phyloP scores from a whole-genome alignment of 2,797 vertebrate genomes.

The Lemur catta region DNA sequence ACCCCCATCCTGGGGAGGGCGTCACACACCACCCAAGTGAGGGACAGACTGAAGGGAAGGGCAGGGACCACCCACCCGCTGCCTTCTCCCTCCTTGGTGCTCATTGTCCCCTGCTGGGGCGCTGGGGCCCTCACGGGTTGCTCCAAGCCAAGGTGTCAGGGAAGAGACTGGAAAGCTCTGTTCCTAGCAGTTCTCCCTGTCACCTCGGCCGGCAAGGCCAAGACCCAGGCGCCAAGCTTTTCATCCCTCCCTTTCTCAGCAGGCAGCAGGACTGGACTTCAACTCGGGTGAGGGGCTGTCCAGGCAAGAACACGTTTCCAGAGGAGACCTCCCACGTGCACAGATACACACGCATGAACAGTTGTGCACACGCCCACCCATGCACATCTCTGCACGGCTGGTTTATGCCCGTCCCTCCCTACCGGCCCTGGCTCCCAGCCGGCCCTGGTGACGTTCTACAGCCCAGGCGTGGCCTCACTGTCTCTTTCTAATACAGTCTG shows the following conservation, averaged over 20 bases:
- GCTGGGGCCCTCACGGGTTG: neutral
- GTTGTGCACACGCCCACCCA: fast-evolving
- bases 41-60: neutral
- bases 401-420: neutral
- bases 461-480: neutral
- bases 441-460: fast-evolving
- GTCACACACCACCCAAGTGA: neutral
- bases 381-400: too few relatives aligned
- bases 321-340: too few relatives aligned
- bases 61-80: neutral
- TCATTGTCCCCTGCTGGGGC: neutral
- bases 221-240: neutral
- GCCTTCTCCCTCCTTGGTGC: neutral
- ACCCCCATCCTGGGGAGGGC: neutral
- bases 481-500: neutral
- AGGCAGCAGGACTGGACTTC: neutral
- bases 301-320: neutral
- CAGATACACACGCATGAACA: fast-evolving
- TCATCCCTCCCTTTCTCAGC: neutral
- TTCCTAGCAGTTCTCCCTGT: too few relatives aligned
- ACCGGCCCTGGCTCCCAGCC: neutral
- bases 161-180: neutral
- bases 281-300: neutral
- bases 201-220: neutral
- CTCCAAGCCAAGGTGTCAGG: neutral